These are phyloP conservation scores for Progne subis DNA, from an alignment of 2,113 vertebrate species.

Conservation along the genomic window DNA sequence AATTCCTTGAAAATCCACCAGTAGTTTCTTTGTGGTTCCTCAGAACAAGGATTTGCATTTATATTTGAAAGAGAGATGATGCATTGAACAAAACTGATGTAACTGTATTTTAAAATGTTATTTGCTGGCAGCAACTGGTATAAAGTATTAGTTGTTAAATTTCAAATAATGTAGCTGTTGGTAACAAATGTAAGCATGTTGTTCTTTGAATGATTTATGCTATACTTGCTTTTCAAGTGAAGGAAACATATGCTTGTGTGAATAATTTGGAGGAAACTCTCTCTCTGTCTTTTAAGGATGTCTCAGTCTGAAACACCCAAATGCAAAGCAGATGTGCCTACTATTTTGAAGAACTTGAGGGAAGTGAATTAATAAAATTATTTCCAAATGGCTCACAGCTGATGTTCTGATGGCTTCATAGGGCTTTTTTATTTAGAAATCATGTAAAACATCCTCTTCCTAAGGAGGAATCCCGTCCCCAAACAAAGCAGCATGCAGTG, in stretches of 20 bases:
- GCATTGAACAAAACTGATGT: background rate
- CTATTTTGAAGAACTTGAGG: slow-evolving; percentile 46
- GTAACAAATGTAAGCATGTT: background rate
- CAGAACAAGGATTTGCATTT: background rate
- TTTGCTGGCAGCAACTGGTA: background rate
- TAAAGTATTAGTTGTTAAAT: background rate
- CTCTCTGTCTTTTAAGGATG: slow-evolving; percentile 42
- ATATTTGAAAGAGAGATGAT: background rate
- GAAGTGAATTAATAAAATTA: slow-evolving; percentile 50
- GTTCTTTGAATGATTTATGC: slow-evolving; percentile 7
- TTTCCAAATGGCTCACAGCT: slow-evolving; percentile 42
- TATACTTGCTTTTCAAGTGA: background rate
- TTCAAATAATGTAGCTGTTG: background rate
- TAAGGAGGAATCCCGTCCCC: background rate
- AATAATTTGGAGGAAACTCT: slow-evolving; percentile 31
- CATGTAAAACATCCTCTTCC: background rate
- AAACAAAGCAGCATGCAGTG: background rate
- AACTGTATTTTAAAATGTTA: background rate
- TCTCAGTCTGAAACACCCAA: background rate
- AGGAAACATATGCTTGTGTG: slow-evolving; percentile 13
- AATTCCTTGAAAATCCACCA: background rate
- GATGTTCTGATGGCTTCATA: background rate
- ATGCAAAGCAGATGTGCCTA: slow-evolving; percentile 52
- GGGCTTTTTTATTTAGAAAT: background rate
- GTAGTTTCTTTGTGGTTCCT: background rate